Evolutionary conservation across 2,113 vertebrate species (phyloP).

Genomic region (Crypturellus undulatus): DNA sequence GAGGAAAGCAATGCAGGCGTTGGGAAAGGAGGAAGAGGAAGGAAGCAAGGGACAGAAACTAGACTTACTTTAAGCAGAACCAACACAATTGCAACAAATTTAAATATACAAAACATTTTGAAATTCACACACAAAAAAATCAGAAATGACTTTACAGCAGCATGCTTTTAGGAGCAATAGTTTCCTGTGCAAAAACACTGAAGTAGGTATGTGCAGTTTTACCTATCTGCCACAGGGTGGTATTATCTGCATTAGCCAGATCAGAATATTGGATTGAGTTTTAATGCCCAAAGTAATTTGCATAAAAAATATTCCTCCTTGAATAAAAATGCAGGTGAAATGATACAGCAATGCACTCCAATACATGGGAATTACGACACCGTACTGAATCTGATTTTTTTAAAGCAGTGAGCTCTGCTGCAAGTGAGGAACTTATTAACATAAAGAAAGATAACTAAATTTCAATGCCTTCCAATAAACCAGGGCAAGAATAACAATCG

Average conservation of each 20-base stretch:
- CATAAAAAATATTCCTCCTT: not conserved
- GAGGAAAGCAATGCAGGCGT: slow-evolving; percentile 87
- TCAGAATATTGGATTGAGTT: slow-evolving; percentile 16
- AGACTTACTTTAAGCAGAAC: slow-evolving; percentile 93
- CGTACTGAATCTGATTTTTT: not conserved
- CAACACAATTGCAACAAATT: slow-evolving; percentile 78
- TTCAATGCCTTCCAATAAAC: not conserved
- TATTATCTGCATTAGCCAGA: slow-evolving; percentile 24
- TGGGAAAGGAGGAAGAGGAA: slow-evolving; percentile 76
- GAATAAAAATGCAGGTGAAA: not conserved
- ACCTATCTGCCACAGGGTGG: slow-evolving; percentile 69
- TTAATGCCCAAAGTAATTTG: slow-evolving; percentile 37
- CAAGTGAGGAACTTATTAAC: not conserved
- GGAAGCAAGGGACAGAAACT: slow-evolving; percentile 94
- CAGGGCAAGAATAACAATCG: slow-evolving; percentile 40
- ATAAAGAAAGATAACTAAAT: not conserved
- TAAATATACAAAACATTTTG: slow-evolving; percentile 61
- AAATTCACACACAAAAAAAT: not conserved
- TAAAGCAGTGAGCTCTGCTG: slow-evolving; percentile 1
- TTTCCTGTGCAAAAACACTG: not conserved
- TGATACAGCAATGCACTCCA: slow-evolving; percentile 47
- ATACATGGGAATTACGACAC: not conserved
- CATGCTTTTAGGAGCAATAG: slow-evolving; percentile 34
- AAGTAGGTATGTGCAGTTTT: slow-evolving; percentile 21
- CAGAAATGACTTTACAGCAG: slow-evolving; percentile 31